These are phyloP conservation scores for Phrixothrix hirtus DNA, from an alignment of 2,888 invertebrate species.

Conservation along the genomic window DNA sequence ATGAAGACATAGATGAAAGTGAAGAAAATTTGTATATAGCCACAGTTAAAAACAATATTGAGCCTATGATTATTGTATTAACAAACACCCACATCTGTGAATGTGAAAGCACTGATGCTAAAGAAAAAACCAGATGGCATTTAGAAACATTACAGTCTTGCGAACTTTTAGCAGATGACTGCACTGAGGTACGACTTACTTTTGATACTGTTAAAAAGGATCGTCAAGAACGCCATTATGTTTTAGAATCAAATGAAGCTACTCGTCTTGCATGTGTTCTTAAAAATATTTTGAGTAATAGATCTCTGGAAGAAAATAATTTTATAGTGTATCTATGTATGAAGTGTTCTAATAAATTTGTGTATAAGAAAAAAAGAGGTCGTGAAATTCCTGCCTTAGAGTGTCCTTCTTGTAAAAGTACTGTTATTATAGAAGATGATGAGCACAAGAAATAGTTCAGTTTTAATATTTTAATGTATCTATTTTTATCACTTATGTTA, in stretches of 20 bases:
- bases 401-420: conserved; percentile 66
- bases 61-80: conserved; percentile 51
- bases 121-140: conserved; percentile 56
- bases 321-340: conserved; percentile 62
- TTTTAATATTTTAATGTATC: not conserved
- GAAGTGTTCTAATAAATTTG: conserved; percentile 66
- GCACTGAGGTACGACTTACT: conserved; percentile 58
- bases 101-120: conserved; percentile 46
- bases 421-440: conserved; percentile 60
- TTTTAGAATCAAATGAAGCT: conserved; percentile 61
- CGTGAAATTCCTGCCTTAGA: conserved; percentile 35
- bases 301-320: conserved; percentile 52
- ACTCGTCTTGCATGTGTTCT: conserved; percentile 49
- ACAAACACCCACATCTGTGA: conserved; percentile 51
- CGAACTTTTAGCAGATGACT: conserved; percentile 45
- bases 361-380: conserved; percentile 52
- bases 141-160: conserved; percentile 60
- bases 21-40: conserved; percentile 52
- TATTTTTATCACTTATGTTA: no score
- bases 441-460: conserved; percentile 40
- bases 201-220: conserved; percentile 66
- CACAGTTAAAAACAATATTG: conserved; percentile 47
- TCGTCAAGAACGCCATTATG: conserved; percentile 62
- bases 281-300: conserved; percentile 40
- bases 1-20: conserved; percentile 43